Evolutionary conservation across 2,888 invertebrate genomes (phyloP), one percentile per base, ranked within the genome.

Genomic region (Yponomeuta cagnagella): DNA sequence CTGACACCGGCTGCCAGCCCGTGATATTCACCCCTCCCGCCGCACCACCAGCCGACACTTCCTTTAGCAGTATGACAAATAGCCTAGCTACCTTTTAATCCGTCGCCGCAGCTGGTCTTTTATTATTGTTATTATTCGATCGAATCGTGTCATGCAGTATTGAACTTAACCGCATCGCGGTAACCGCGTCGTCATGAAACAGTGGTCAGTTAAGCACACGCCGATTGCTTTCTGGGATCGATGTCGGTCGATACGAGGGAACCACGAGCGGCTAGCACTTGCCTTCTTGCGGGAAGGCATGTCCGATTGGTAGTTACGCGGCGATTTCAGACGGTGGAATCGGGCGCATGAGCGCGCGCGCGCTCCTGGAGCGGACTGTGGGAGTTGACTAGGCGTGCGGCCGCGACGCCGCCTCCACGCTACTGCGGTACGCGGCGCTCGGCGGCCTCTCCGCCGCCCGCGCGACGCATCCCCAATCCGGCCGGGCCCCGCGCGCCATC

Each of bases 341-440:
- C 71, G 73, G 72, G 72, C 71, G 73, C 71, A 71, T 72, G 73
- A 72, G 72, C 72, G 72, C 72, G 72, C 70, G 72, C 68, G 69
- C 71, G 67, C 58, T 63, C 63, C 64, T 71, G 68, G 9, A 43
- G 69, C 69, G 69, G 67, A 15, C 30, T 58, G 64, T 72, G 71
- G 71, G 69, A 75, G 78, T 77, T 76, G 77, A 81, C 72, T 63
- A 81, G 82, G 79, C 87, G 85, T 85, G 89, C 88, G 87, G 87
- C 84, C 87, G 86, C 87, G 86, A 81, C 87, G 88, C 88, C 86
- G 87, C 88, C 87, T 88, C 85, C 89, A 87, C 90, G 87, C 85
- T 90, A 91, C 89, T 90, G 90, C 90, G 90, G 90, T 86, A 89
- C 89, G 90, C 89, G 88, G 84, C 82, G 68, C 84, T 81, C 80